Evolutionary conservation across 2,113 vertebrate species (phyloP).

Genomic region (Gopherus flavomarginatus): DNA sequence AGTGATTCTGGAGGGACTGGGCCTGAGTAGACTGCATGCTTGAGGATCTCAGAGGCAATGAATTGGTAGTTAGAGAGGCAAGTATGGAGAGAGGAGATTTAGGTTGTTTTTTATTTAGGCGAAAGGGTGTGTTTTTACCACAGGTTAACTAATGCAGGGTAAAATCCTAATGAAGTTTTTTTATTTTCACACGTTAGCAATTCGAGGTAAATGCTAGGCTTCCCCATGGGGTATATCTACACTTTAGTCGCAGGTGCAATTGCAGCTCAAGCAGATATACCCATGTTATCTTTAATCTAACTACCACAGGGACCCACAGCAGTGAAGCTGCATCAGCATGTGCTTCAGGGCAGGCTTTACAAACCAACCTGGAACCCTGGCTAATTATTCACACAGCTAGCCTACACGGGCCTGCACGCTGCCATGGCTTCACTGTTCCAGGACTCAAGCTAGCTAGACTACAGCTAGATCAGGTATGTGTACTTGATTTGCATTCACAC

Average conservation of each 20-base stretch:
- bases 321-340: not conserved
- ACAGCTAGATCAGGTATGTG: not conserved
- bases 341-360: too few species aligned
- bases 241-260: not conserved
- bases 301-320: not conserved
- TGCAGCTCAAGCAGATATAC: not conserved
- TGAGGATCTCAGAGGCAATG: not conserved
- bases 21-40: not conserved
- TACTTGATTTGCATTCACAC: not conserved
- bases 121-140: not conserved
- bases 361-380: not conserved
- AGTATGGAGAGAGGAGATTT: not conserved
- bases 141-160: not conserved
- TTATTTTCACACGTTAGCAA: not conserved
- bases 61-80: not conserved
- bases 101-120: not conserved
- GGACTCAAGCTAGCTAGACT: not conserved
- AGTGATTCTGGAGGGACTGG: not conserved
- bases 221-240: not conserved
- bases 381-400: not conserved
- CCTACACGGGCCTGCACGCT: not conserved
- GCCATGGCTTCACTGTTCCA: not conserved
- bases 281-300: not conserved
- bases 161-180: not conserved
- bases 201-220: not conserved